Evolutionary conservation across 2,888 invertebrate species (phyloP).

Genomic region (Rhamnusium bicolor): DNA sequence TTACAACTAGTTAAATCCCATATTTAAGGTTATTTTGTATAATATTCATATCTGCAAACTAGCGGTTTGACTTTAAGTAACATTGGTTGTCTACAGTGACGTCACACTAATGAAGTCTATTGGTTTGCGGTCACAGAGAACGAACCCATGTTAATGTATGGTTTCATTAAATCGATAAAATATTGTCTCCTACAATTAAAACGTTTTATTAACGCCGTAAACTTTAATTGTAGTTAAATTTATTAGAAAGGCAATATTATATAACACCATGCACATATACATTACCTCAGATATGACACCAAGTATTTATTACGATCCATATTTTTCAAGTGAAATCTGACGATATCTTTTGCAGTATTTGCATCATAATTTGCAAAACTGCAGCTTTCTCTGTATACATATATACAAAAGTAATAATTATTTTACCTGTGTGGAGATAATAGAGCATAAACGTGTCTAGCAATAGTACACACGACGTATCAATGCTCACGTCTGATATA

Average conservation of each 20-base stretch:
- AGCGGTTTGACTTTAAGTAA: no score
- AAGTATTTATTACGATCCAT: background rate
- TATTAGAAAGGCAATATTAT: background rate
- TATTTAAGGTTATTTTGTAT: no score
- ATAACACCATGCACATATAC: background rate
- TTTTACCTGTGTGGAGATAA: background rate
- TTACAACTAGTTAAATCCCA: no score
- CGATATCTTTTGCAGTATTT: background rate
- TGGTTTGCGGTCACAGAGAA: no score
- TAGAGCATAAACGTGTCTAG: background rate
- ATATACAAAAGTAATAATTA: background rate
- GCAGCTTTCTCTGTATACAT: background rate
- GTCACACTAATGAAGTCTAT: no score
- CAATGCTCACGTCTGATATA: background rate
- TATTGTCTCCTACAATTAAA: no score
- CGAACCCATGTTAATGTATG: no score
- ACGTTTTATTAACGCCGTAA: background rate
- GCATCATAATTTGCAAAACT: background rate
- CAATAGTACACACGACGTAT: background rate
- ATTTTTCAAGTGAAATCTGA: background rate
- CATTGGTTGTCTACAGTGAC: no score
- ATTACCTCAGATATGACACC: background rate
- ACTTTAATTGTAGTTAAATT: background rate
- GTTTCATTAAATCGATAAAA: no score
- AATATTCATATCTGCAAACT: no score